Conservation (phyloP, 1,140 invertebrate species). For the Drosophila navojoa region DNA sequence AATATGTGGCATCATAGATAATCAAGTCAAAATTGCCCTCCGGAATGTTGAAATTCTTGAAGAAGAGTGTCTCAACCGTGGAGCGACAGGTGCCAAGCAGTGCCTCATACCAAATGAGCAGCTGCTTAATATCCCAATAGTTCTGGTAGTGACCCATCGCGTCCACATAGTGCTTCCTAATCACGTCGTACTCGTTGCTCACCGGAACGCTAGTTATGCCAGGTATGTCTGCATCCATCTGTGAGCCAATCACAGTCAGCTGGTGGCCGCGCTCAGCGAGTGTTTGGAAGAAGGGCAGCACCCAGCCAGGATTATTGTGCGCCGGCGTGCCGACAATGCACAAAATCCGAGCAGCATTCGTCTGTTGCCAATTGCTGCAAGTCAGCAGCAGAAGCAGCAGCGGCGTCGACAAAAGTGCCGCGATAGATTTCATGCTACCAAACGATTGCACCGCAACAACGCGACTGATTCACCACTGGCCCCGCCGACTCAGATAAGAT, state of each 20-base stretch:
- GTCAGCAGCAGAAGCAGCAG: constrained; percentile 18
- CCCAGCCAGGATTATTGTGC: constrained; percentile 58
- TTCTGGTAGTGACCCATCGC: not conserved
- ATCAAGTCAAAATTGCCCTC: constrained; percentile 52
- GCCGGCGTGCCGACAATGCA: constrained; percentile 49
- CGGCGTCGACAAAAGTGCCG: not conserved
- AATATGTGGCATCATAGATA: constrained; percentile 62
- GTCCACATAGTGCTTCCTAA: constrained; percentile 45
- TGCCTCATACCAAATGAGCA: constrained; percentile 61
- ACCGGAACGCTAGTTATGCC: constrained; percentile 15
- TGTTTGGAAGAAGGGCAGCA: constrained; percentile 43
- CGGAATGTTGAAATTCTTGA: not conserved
- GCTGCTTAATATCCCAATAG: constrained; percentile 36
- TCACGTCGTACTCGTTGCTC: constrained; percentile 48
- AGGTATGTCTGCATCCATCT: not conserved
- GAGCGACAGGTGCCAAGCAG: constrained; percentile 48
- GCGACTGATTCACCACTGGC: constrained; percentile 32
- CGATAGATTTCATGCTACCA: constrained; percentile 39
- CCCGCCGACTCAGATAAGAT: constrained; percentile 50
- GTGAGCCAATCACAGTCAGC: constrained; percentile 41
- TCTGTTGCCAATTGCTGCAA: constrained; percentile 22
- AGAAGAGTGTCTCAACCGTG: not conserved
- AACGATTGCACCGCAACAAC: not conserved
- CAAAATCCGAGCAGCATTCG: constrained; percentile 49
- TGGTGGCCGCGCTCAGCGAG: constrained; percentile 56